Evolutionary conservation across 2,113 vertebrate species (phyloP).

Genomic region (Larimichthys polyactis): DNA sequence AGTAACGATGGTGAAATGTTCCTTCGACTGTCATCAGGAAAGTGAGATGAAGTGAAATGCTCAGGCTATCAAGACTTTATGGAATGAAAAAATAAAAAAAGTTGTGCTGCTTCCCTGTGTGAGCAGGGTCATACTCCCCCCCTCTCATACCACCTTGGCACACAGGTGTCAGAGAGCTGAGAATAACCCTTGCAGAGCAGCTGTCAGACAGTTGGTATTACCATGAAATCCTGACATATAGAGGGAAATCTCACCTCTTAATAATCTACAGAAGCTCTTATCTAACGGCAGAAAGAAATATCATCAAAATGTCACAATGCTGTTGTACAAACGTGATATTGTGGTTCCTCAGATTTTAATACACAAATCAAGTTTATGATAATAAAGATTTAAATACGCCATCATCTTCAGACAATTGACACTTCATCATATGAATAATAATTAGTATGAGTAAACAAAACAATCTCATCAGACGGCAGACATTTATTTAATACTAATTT

Average conservation of each 20-base stretch:
- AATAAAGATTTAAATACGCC: background rate
- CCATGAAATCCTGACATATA: constrained; percentile 43
- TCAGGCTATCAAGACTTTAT: constrained; percentile 30
- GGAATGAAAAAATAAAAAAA: constrained; percentile 23
- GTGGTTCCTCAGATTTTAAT: background rate
- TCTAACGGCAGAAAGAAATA: constrained; percentile 21
- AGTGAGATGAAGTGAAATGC: constrained; percentile 31
- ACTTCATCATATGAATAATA: constrained; percentile 10
- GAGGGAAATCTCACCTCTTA: constrained; percentile 21
- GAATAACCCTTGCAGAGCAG: constrained; percentile 67
- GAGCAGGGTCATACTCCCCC: constrained; percentile 59
- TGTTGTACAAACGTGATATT: constrained; percentile 1
- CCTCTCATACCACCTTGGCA: constrained; percentile 60
- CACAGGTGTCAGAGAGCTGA: constrained; percentile 69
- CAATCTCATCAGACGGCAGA: background rate
- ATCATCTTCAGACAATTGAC: background rate
- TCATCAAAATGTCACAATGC: background rate
- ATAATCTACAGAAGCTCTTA: constrained; percentile 4
- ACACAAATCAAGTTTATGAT: constrained; percentile 10
- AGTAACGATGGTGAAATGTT: constrained; percentile 40
- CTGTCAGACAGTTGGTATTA: constrained; percentile 49
- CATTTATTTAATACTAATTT: background rate
- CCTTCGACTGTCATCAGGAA: constrained; percentile 32
- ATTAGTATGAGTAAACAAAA: constrained; percentile 13
- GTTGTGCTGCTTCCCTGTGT: constrained; percentile 30